Base-by-base conservation (phyloP, 2,113 vertebrate species). In the Aythya baeri region DNA sequence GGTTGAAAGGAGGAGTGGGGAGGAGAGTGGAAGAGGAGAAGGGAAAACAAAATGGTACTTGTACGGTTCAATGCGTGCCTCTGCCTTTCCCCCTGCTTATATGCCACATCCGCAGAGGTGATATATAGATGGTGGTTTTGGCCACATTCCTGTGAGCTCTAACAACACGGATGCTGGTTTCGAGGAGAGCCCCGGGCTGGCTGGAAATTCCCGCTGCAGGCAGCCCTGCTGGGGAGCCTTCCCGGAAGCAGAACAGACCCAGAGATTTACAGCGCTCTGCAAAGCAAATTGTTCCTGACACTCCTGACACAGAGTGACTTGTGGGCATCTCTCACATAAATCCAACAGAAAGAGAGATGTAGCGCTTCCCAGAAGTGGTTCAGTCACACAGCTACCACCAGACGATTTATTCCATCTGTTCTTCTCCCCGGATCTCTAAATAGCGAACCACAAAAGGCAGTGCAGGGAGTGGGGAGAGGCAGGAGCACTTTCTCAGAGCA, bases 401-500 rank as follows among this genome's bases (percentile, higher is more conserved):
- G 91, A 81, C 4, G 1, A 97, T 97, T 97, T 96, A 96, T 95
- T 93, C 91, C 85, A 92, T 89, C 93, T 92, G 83, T 7, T 80
- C 89, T 85, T 50, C 88, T 67, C 27, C 38, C 80, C 87, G 80
- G 11, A 81, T 78, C 86, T 68, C 78, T 83, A 86, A 97, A 91
- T 9, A 90, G 71, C 0, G 4, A 88, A 7, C 61, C 86, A 92
- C 84, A 88, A 96, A 94, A 87, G 83, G 81, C 91, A 61, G 43
- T 6, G 14, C 52, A 43, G 38, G 86, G 29, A 95, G 58, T 0
- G 31, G 86, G 87, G 84, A 62, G 85, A 81, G 31, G 93, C 50
- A 62, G 83, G 90, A 78, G 44, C 70, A 50, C 43, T 83, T 96
- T 96, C 89, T 96, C 95, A 90, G 91, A 61, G 85, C 13, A 6